Percentiles rank a stretch among this genome's conserved stretches.
These are phyloP conservation scores for Pleuronectes platessa DNA, from an alignment of 2,113 vertebrate genomes.

Conservation along the genomic window DNA sequence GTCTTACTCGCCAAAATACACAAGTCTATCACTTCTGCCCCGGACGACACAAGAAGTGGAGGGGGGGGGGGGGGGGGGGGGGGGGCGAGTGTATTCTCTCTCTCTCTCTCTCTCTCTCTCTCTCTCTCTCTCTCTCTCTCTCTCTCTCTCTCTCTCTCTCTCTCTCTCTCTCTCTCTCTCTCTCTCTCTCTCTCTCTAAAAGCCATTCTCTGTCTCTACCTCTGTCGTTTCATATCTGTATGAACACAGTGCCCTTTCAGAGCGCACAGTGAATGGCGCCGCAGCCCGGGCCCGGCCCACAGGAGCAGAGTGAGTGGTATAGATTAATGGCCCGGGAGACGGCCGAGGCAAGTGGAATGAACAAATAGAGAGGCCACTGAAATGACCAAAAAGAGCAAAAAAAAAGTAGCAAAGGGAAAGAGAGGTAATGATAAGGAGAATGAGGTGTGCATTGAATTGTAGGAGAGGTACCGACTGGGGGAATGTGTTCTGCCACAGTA, in stretches of 20 bases:
- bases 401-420: conserved; percentile 10
- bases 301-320: conserved; percentile 54
- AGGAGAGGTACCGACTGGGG: conserved; percentile 21
- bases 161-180: conserved; percentile 55
- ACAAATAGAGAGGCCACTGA: conserved; percentile 63
- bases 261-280: conserved; percentile 50
- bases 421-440: conserved; percentile 55
- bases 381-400: conserved; percentile 42
- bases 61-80: background rate
- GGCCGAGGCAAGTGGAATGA: conserved; percentile 70
- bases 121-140: conserved; percentile 61
- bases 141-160: conserved; percentile 52
- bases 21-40: conserved; percentile 47
- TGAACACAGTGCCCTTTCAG: conserved; percentile 70
- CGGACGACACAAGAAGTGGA: conserved; percentile 22
- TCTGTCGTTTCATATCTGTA: conserved; percentile 66
- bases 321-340: conserved; percentile 75
- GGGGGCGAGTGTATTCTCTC: background rate
- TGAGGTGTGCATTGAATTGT: conserved; percentile 34
- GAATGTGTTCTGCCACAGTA: conserved; percentile 37
- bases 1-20: conserved; percentile 42
- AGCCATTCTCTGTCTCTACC: conserved; percentile 64
- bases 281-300: conserved; percentile 48
- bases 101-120: conserved; percentile 57
- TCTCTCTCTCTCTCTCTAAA: conserved; percentile 60